These are phyloP conservation scores for Ochlodes sylvanus DNA, from an alignment of 2,888 invertebrate genomes.

Conservation along the genomic window DNA sequence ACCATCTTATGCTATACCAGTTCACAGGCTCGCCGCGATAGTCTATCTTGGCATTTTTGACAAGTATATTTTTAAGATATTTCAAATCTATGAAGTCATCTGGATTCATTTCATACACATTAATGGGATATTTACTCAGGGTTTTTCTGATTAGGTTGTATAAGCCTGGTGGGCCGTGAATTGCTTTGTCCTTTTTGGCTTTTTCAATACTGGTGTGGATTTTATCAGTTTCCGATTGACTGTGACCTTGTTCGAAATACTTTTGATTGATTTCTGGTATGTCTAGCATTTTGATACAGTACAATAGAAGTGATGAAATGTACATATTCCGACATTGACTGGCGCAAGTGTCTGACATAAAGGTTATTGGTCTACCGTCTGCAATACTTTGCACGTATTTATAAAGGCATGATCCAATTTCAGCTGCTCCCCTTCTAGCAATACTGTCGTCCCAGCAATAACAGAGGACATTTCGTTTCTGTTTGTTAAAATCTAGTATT, in stretches of 20 bases:
- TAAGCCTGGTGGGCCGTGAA: background rate
- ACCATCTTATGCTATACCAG: conserved; percentile 6
- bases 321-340: conserved; percentile 42
- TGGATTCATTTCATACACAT: conserved; percentile 39
- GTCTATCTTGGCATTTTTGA: conserved; percentile 6
- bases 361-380: conserved; percentile 18
- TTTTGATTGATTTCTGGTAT: conserved; percentile 43
- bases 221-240: conserved; percentile 41
- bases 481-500: conserved; percentile 3
- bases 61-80: conserved; percentile 6
- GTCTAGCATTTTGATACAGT: conserved; percentile 37
- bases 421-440: conserved; percentile 36
- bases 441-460: conserved; percentile 43
- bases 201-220: conserved; percentile 41
- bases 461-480: conserved; percentile 39
- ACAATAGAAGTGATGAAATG: conserved; percentile 41
- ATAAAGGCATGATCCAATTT: conserved; percentile 41
- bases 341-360: conserved; percentile 42
- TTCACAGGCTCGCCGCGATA: background rate
- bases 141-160: background rate
- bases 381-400: conserved; percentile 41
- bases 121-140: background rate
- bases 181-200: conserved; percentile 40
- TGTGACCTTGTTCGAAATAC: conserved; percentile 43
- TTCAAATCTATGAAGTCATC: conserved; percentile 10